Conservation (phyloP, 2,888 invertebrate genomes). For the Dusona sp. region DNA sequence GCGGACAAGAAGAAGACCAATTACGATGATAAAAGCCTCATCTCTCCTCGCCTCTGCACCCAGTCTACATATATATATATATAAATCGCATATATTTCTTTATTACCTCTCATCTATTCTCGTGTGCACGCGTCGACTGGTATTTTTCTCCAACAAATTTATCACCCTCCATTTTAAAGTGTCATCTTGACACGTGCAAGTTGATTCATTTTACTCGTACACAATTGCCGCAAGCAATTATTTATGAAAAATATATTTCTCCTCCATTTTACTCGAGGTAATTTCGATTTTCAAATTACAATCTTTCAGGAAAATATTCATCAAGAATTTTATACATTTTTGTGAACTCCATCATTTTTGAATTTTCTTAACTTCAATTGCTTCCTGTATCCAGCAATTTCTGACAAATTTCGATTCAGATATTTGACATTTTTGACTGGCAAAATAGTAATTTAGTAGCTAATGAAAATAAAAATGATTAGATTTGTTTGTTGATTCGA, state of each 20-base stretch:
- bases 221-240: background rate
- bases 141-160: slow-evolving; percentile 18
- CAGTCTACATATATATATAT: slow-evolving; percentile 31
- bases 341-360: background rate
- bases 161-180: slow-evolving; percentile 28
- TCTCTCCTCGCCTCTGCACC: slow-evolving; percentile 61
- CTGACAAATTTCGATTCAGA: background rate
- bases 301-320: background rate
- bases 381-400: background rate
- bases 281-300: background rate
- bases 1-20: slow-evolving; percentile 81
- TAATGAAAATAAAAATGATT: no score
- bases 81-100: background rate
- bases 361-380: background rate
- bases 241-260: background rate
- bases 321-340: background rate
- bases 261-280: background rate
- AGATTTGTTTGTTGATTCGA: background rate
- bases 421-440: background rate
- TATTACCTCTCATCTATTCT: slow-evolving; percentile 33
- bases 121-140: slow-evolving; percentile 32
- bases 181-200: slow-evolving; percentile 9
- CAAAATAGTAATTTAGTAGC: background rate
- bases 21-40: slow-evolving; percentile 77
- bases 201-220: slow-evolving; percentile 4